A percentile compares a stretch with the other conserved stretches of the same genome.
Conservation (phyloP, 2,113 vertebrate genomes). For the Strix aluco region DNA sequence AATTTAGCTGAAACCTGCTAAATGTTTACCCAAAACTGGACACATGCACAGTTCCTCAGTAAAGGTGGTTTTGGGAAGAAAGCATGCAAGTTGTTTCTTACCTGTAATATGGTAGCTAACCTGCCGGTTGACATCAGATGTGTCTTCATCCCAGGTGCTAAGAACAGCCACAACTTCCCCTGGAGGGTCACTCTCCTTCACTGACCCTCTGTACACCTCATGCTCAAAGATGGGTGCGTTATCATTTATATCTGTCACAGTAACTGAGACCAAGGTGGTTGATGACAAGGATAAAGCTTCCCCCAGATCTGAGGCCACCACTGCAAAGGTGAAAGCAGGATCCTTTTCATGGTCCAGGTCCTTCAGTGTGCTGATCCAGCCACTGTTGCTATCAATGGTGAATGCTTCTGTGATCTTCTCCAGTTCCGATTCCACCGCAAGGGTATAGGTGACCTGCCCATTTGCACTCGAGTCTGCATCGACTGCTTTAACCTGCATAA, state of each 20-base stretch:
- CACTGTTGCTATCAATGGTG: conserved; percentile 89
- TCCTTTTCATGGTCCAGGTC: conserved; percentile 91
- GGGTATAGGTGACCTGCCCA: conserved; percentile 91
- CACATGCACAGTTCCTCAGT: neutral
- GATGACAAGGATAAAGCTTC: conserved; percentile 88
- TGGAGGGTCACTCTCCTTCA: conserved; percentile 91
- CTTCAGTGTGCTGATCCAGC: conserved; percentile 93
- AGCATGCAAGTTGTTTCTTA: conserved; percentile 68
- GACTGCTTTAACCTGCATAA: conserved; percentile 87
- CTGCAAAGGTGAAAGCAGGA: conserved; percentile 86
- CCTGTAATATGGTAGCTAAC: conserved; percentile 98
- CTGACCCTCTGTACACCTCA: conserved; percentile 84
- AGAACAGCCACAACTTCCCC: conserved; percentile 95
- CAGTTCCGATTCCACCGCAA: conserved; percentile 77
- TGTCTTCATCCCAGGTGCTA: conserved; percentile 92
- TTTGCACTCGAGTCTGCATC: conserved; percentile 91
- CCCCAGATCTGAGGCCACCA: conserved; percentile 92
- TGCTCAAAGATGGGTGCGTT: conserved; percentile 89
- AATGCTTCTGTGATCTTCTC: conserved; percentile 80
- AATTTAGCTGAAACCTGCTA: neutral
- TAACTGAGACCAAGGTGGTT: conserved; percentile 85
- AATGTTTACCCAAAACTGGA: neutral
- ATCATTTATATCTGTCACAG: conserved; percentile 92
- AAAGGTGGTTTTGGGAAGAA: neutral
- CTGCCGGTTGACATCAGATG: conserved; percentile 88